Conservation (phyloP, 2,113 vertebrate genomes). For the Corythaixoides concolor region DNA sequence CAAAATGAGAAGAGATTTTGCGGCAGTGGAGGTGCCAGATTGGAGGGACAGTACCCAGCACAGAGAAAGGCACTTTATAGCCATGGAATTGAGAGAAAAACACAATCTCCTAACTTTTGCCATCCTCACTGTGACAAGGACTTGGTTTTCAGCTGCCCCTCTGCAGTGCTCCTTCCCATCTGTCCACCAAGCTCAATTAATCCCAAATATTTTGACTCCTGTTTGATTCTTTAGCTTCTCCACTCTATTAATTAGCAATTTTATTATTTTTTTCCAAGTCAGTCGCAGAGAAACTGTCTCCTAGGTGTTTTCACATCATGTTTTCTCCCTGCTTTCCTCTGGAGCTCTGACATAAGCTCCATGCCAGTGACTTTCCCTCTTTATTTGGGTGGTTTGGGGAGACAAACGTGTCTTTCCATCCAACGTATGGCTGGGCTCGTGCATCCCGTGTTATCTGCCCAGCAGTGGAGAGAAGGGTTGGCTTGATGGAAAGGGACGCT, state of each 20-base stretch:
- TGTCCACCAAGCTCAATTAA: background rate
- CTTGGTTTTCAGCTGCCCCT: background rate
- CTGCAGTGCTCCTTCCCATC: background rate
- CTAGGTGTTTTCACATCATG: fast-evolving
- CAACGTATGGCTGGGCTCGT: fast-evolving
- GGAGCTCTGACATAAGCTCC: background rate
- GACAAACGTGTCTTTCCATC: background rate
- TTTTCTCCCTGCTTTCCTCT: background rate
- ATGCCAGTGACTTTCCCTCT: background rate
- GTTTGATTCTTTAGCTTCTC: background rate
- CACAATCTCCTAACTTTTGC: background rate
- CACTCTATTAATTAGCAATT: background rate
- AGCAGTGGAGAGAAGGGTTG: background rate
- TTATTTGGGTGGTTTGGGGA: background rate
- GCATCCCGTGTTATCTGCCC: background rate
- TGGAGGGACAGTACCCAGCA: too few species aligned
- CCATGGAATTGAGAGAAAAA: background rate
- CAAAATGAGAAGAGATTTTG: background rate
- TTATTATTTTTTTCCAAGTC: background rate
- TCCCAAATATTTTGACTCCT: background rate
- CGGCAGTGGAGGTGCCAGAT: background rate
- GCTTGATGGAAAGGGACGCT: fast-evolving
- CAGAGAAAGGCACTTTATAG: background rate
- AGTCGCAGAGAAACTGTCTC: background rate
- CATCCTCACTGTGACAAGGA: fast-evolving